Percentiles rank a stretch among this genome's conserved stretches.
Evolutionary conservation across 2,113 vertebrate genomes (phyloP).

Genomic region (Malaclemys terrapin): DNA sequence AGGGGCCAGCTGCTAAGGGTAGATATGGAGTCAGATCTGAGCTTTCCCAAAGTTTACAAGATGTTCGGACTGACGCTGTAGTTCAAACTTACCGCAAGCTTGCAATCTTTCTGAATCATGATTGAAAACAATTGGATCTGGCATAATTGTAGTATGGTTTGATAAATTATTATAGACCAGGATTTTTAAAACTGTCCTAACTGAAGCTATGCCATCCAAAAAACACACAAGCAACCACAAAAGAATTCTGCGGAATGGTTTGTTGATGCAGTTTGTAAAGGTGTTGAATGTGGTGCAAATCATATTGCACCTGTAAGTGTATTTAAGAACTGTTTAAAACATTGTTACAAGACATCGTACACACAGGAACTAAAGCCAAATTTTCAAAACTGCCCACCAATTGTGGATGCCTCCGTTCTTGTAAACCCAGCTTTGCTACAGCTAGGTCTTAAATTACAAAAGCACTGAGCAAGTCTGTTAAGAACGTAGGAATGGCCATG

Average conservation of each 20-base stretch:
- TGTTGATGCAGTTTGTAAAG: not conserved
- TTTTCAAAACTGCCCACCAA: not conserved
- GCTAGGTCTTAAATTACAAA: not conserved
- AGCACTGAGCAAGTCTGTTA: not conserved
- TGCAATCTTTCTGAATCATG: not conserved
- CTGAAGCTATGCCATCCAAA: not conserved
- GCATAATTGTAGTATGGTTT: not conserved
- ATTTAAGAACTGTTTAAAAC: not conserved
- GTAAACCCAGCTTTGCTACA: not conserved
- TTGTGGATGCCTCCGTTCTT: not conserved
- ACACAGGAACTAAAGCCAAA: not conserved
- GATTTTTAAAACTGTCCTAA: not conserved
- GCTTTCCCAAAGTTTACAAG: not conserved
- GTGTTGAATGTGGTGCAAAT: not conserved
- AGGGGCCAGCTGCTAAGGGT: not conserved
- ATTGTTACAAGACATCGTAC: not conserved
- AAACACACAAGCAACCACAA: not conserved
- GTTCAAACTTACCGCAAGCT: not conserved
- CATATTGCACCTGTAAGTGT: accelerated
- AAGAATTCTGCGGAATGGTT: not conserved
- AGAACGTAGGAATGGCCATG: not conserved
- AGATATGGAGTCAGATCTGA: not conserved
- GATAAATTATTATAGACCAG: not conserved
- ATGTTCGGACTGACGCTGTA: not conserved
- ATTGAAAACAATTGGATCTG: not conserved